A percentile compares a stretch with the other conserved stretches of the same genome.
Conservation (phyloP, 2,113 vertebrate genomes). For the Megatriorchis doriae region DNA sequence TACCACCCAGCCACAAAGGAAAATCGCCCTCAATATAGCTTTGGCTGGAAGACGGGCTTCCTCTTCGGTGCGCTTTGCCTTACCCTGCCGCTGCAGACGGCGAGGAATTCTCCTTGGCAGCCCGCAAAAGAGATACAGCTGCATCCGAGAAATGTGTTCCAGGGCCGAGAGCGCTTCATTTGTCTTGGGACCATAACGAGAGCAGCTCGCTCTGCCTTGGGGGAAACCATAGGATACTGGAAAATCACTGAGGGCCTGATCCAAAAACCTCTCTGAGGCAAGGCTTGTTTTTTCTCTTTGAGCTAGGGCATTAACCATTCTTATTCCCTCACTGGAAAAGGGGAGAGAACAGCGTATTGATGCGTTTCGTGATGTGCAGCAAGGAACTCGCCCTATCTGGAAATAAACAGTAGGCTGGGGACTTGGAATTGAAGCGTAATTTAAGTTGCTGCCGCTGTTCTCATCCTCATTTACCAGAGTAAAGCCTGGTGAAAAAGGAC, state of each 20-base stretch:
- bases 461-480: not conserved
- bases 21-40: not conserved
- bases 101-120: constrained; percentile 26
- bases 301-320: not conserved
- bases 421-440: not conserved
- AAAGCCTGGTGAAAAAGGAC: not conserved
- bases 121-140: not conserved
- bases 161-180: not conserved
- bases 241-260: not conserved
- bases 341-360: not conserved
- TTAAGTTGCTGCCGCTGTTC: not conserved
- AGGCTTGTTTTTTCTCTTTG: not conserved
- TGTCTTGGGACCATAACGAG: not conserved
- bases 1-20: not conserved
- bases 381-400: not conserved
- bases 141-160: not conserved
- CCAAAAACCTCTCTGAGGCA: not conserved
- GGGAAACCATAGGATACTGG: not conserved
- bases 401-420: not conserved
- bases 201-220: not conserved
- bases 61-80: not conserved
- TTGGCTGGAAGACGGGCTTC: not conserved
- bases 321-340: not conserved
- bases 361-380: not conserved
- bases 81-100: not conserved